These are phyloP conservation scores for Sebastes hubbsi DNA, from an alignment of 2,797 vertebrate species.

Conservation along the genomic window DNA sequence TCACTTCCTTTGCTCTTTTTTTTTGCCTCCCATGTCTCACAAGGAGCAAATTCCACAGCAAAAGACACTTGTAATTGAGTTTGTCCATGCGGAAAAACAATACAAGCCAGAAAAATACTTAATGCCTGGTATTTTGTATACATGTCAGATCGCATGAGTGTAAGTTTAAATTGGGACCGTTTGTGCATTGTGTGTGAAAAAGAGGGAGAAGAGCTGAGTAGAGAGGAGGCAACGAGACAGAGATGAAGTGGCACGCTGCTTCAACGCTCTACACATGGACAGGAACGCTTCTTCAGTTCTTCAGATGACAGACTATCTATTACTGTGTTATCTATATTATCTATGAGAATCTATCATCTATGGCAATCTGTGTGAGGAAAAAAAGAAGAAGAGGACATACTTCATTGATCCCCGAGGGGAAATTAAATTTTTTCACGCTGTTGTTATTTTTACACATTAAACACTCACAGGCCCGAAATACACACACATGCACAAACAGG, in stretches of 20 bases:
- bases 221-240: conserved; percentile 22
- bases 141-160: conserved; percentile 81
- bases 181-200: conserved; percentile 67
- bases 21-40: conserved; percentile 7
- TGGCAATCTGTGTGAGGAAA: neutral
- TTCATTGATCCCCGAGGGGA: neutral
- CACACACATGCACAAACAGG: neutral
- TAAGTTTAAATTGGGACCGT: conserved; percentile 78
- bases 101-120: conserved; percentile 75
- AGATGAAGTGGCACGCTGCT: conserved; percentile 17
- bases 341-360: neutral
- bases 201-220: conserved; percentile 34
- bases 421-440: neutral
- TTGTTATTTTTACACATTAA: neutral
- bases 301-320: neutral
- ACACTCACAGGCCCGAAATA: neutral
- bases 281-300: conserved; percentile 2
- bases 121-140: conserved; percentile 82
- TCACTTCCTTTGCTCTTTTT: conserved; percentile 18
- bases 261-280: conserved; percentile 11
- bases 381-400: neutral
- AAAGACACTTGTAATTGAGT: conserved; percentile 72
- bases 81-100: conserved; percentile 83
- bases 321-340: neutral
- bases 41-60: conserved; percentile 45